Conservation (phyloP, 1,140 invertebrate genomes). For the Bombus ignitus region DNA sequence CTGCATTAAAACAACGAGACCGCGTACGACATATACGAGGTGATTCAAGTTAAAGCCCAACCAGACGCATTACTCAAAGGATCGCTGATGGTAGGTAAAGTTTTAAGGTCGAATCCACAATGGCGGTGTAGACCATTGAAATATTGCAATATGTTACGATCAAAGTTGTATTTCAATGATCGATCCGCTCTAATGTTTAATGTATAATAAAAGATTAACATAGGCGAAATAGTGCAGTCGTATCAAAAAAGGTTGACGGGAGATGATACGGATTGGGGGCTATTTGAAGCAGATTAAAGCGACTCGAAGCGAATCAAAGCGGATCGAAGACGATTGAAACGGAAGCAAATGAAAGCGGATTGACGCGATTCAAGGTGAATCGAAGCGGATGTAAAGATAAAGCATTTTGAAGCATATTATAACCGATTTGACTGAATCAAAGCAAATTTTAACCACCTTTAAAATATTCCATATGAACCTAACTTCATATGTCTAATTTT, state of each 20-base stretch:
- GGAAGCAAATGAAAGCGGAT: too few relatives aligned
- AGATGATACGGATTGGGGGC: neutral
- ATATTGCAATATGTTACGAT: neutral
- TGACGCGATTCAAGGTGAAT: too few relatives aligned
- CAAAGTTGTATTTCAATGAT: neutral
- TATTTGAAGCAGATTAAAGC: neutral
- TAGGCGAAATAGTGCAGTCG: neutral
- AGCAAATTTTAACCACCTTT: too few relatives aligned
- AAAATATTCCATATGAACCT: too few relatives aligned
- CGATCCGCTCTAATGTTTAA: neutral
- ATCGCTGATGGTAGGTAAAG: conserved; percentile 41
- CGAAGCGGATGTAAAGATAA: too few relatives aligned
- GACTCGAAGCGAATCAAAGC: neutral
- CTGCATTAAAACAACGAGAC: conserved; percentile 66
- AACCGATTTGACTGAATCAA: too few relatives aligned
- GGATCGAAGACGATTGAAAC: neutral
- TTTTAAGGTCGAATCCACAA: conserved; percentile 33
- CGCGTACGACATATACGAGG: conserved; percentile 45
- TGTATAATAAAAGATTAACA: neutral
- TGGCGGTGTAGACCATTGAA: neutral
- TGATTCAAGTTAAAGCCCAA: conserved; percentile 52
- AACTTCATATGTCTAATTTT: too few relatives aligned
- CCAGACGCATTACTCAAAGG: conserved; percentile 66
- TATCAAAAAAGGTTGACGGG: neutral
- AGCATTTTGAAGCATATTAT: too few relatives aligned